Base-by-base conservation (phyloP, 1,140 invertebrate species). In the Venturia canescens region DNA sequence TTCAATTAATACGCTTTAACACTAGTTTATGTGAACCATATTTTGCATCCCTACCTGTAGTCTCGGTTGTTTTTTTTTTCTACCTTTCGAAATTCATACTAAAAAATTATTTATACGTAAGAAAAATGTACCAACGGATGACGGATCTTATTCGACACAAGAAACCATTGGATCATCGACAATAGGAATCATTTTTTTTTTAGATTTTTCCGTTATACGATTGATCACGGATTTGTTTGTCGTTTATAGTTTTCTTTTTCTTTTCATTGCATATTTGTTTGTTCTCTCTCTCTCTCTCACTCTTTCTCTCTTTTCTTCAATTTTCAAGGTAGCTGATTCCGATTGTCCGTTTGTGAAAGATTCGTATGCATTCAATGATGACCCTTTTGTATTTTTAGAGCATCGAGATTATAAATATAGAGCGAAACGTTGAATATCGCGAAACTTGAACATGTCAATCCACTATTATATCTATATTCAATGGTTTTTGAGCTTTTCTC, bases 11-110 rank as follows among this genome's bases (percentile, higher is more conserved):
- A 11, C 38, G 38, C 81, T 83, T 77, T 83, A 44, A 48, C 15
- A 72, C 31, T 84, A 86, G 82, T 84, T 83, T 84, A 86, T 78
- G 70, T 86, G 85, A 86, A 85, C 82, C 80, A 85, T 85, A 84
- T 48, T 74, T 82, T 79, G 84, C 82, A 44, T 44, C 87, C 86
- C 87, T 88, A 88, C 87, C 87, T 88, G 86, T 74, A n/a, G 29
- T 84, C 81, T n/a, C 83, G 67, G 79, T 82, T 74, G 44, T 44
- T 53, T 74, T 53, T 74, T 53, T 53, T 82, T 57, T 31, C 57
- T 80, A 80, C 70, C 79, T 78, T 77, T 78, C 76, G 78, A 83
- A 78, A 81, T 81, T 82, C 78, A 80, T 85, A 78, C 82, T 78
- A 76, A 31, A 71, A 66, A 44, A 77, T 50, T 80, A n/a, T n/a